phyloP scores from a whole-genome alignment of 2,113 vertebrate species.

The Coracopsis vasa region DNA sequence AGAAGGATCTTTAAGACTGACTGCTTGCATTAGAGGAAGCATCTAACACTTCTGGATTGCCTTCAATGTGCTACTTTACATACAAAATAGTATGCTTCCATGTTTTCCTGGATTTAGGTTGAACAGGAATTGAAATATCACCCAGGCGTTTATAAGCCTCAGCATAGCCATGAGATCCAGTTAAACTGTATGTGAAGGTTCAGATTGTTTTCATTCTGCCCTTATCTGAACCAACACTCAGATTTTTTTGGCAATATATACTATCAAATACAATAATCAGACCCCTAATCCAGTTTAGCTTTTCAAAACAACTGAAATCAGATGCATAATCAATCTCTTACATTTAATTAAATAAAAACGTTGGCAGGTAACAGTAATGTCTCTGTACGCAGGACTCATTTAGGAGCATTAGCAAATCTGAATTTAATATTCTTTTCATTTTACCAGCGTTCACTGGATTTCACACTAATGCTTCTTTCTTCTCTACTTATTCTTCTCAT shows the following conservation, averaged over 20 bases:
- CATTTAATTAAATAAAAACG: slow-evolving; percentile 45
- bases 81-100: neutral
- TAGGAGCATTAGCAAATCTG: slow-evolving; percentile 42
- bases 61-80: neutral
- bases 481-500: slow-evolving; percentile 42
- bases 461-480: slow-evolving; percentile 56
- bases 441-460: slow-evolving; percentile 14
- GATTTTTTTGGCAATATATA: neutral
- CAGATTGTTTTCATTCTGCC: neutral
- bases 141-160: neutral
- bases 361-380: slow-evolving; percentile 36
- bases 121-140: neutral
- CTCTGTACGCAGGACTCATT: slow-evolving; percentile 15
- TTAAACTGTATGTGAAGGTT: neutral
- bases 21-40: neutral
- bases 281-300: neutral
- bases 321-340: slow-evolving; percentile 45
- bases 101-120: neutral
- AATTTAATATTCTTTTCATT: slow-evolving; percentile 66
- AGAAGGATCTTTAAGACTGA: neutral
- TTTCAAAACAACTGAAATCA: slow-evolving; percentile 26
- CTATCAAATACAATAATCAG: neutral
- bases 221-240: neutral
- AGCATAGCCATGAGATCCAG: neutral
- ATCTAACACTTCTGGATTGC: neutral